phyloP scores from a whole-genome alignment of 2,797 vertebrate species.

The Rhinatrema bivittatum region DNA sequence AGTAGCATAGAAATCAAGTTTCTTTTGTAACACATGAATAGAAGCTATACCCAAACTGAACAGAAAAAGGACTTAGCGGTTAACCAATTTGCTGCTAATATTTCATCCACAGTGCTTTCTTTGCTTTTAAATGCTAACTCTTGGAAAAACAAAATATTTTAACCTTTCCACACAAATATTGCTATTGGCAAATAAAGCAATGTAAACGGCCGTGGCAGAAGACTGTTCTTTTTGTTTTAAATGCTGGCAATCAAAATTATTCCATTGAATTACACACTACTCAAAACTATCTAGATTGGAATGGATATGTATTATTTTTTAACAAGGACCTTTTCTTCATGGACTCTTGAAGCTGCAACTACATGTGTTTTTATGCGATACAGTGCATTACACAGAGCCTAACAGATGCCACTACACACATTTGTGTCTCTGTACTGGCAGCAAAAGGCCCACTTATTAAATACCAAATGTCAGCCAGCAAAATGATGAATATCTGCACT shows the following conservation, averaged over 20 bases:
- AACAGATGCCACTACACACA: too few relatives aligned
- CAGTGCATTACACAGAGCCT: too few relatives aligned
- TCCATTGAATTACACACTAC: constrained; percentile 23
- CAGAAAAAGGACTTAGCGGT: constrained; percentile 33
- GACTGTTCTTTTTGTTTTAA: constrained; percentile 44
- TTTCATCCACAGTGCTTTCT: constrained; percentile 32
- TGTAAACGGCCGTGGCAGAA: constrained; percentile 17
- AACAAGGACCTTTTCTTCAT: constrained; percentile 10
- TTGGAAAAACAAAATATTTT: constrained; percentile 55
- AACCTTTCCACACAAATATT: constrained; percentile 58
- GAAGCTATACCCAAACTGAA: constrained; percentile 16
- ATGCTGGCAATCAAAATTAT: constrained; percentile 27
- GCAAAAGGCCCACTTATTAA: too few relatives aligned
- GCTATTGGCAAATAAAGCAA: constrained; percentile 48
- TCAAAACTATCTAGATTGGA: constrained; percentile 12
- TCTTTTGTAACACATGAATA: too few relatives aligned
- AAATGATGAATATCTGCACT: too few relatives aligned
- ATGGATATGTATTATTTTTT: neutral
- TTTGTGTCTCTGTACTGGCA: too few relatives aligned
- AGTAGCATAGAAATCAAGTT: too few relatives aligned
- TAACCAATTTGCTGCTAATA: constrained; percentile 42
- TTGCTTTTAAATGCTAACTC: constrained; percentile 29
- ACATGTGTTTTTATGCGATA: too few relatives aligned
- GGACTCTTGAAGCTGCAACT: too few relatives aligned
- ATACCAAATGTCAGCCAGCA: too few relatives aligned